A percentile compares a stretch with the other conserved stretches of the same genome.
Evolutionary conservation across 2,888 invertebrate species (phyloP).

Genomic region (Andrena marginata): DNA sequence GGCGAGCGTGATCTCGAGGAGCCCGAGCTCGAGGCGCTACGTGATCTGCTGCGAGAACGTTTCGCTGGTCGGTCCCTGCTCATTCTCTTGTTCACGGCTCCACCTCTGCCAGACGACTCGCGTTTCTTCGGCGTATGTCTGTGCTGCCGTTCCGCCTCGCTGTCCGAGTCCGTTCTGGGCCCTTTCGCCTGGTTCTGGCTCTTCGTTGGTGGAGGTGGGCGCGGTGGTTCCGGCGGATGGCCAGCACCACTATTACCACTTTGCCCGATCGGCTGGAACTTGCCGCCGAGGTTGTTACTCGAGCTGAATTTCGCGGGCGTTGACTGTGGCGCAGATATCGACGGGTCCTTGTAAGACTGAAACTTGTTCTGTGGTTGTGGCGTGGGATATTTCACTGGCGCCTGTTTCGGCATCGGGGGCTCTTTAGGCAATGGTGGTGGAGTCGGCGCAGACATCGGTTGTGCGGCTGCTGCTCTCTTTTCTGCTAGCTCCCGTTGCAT

Average conservation of each 20-base stretch:
- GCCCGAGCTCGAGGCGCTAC: conserved; percentile 88
- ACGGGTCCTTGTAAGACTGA: conserved; percentile 79
- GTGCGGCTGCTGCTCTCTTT: conserved; percentile 76
- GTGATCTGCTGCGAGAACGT: conserved; percentile 85
- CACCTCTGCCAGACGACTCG: conserved; percentile 82
- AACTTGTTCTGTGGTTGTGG: conserved; percentile 82
- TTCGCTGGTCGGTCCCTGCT: conserved; percentile 78
- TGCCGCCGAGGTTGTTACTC: conserved; percentile 77
- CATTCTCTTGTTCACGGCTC: conserved; percentile 72
- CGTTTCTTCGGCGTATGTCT: conserved; percentile 84
- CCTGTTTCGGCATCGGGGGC: conserved; percentile 77
- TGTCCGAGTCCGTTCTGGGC: conserved; percentile 86
- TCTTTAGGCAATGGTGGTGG: conserved; percentile 86
- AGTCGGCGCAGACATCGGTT: conserved; percentile 78
- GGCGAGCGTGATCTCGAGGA: conserved; percentile 89
- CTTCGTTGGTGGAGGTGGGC: conserved; percentile 79
- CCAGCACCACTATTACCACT: conserved; percentile 60
- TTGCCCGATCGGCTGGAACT: conserved; percentile 83
- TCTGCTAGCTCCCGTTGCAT: conserved; percentile 83
- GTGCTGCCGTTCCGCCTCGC: conserved; percentile 78
- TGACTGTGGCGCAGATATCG: conserved; percentile 64
- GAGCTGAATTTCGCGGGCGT: conserved; percentile 78
- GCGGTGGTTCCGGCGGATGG: conserved; percentile 80
- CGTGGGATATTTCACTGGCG: conserved; percentile 81
- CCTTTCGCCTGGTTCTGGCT: conserved; percentile 86